phyloP scores from a whole-genome alignment of 2,888 invertebrate species.

The Polylopha cassiicola region DNA sequence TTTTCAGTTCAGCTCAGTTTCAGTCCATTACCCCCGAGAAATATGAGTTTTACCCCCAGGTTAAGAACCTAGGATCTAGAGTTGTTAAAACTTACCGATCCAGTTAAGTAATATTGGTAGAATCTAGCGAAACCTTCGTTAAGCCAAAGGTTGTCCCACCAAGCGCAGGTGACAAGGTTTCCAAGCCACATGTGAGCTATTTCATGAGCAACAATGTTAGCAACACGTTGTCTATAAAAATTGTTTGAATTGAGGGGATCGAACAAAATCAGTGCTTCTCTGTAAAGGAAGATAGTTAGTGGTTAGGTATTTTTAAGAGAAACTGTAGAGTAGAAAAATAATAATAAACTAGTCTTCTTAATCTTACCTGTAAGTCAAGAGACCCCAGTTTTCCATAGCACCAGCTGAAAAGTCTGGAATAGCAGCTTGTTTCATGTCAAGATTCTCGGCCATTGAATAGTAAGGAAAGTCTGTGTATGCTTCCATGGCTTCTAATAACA shows the following conservation, averaged over 20 bases:
- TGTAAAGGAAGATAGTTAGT: conserved; percentile 35
- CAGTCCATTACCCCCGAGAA: too few species aligned
- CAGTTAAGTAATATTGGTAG: conserved; percentile 82
- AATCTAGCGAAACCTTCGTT: conserved; percentile 83
- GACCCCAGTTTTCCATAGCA: conserved; percentile 92
- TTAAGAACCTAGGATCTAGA: neutral
- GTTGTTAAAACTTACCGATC: conserved; percentile 46
- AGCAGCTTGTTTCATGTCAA: conserved; percentile 83
- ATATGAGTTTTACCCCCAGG: too few species aligned
- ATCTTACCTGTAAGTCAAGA: conserved; percentile 83
- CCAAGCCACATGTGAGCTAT: conserved; percentile 91
- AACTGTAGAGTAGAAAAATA: conserved; percentile 2
- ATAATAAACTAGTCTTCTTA: conserved; percentile 2
- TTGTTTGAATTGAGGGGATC: conserved; percentile 67
- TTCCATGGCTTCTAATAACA: conserved; percentile 72
- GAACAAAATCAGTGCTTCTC: conserved; percentile 78
- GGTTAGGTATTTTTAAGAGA: conserved; percentile 3
- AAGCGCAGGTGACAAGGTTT: conserved; percentile 83
- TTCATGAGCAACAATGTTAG: conserved; percentile 85
- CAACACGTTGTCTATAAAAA: conserved; percentile 79
- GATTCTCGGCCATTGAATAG: conserved; percentile 66
- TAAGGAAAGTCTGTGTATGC: conserved; percentile 73
- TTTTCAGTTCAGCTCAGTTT: too few species aligned
- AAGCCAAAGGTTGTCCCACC: conserved; percentile 86
- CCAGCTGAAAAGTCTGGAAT: conserved; percentile 87